Conservation (phyloP, 2,113 vertebrate species). For the Prionailurus viverrinus region DNA sequence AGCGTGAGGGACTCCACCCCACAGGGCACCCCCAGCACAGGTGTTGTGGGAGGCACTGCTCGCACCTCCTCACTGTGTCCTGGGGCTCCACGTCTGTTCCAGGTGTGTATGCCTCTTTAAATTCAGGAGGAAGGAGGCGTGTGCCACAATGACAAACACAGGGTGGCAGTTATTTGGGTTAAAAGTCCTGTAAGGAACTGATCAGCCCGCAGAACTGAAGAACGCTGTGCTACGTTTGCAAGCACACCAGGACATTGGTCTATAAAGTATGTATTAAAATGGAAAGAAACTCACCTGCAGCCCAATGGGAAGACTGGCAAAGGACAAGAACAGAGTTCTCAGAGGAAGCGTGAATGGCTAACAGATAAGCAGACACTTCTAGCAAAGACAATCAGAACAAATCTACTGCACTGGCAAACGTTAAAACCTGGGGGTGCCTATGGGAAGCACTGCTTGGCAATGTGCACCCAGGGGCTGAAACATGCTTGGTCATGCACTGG, state of each 20-base stretch:
- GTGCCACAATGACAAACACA: neutral
- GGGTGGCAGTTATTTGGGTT: neutral
- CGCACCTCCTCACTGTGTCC: neutral
- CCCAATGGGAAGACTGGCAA: neutral
- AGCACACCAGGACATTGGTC: neutral
- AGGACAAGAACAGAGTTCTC: neutral
- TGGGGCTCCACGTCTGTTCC: neutral
- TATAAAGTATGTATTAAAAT: fast-evolving
- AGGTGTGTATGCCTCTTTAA: neutral
- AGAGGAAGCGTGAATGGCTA: neutral
- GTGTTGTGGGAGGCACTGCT: neutral
- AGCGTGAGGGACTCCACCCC: neutral
- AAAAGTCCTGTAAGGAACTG: neutral
- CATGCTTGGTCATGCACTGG: neutral
- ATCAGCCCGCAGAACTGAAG: neutral
- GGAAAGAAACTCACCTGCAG: neutral
- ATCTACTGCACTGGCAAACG: too few relatives aligned
- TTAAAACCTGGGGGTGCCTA: neutral
- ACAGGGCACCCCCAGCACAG: neutral
- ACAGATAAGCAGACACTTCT: too few relatives aligned
- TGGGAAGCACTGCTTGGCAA: neutral
- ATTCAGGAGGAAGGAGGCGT: neutral
- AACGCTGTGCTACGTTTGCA: neutral
- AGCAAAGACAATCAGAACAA: neutral
- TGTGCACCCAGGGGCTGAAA: neutral